Conservation (phyloP, 2,113 vertebrate genomes). For the Parus major region DNA sequence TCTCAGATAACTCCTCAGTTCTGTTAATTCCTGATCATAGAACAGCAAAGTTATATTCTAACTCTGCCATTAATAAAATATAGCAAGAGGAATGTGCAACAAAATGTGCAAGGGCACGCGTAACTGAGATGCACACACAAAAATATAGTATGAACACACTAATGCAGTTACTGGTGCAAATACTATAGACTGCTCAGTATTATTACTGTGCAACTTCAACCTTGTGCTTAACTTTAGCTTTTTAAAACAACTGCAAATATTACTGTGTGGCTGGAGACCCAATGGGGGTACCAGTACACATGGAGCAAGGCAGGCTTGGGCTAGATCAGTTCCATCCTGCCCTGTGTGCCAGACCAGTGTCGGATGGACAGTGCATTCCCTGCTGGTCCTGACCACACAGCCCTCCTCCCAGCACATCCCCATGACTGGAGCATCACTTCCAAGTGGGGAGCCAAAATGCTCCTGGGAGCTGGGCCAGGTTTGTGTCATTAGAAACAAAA, state of each 20-base stretch:
- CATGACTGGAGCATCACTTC: fast-evolving
- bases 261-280: neutral
- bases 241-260: neutral
- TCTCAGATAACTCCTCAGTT: neutral
- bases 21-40: neutral
- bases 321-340: fast-evolving
- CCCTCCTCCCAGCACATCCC: neutral
- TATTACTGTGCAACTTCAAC: neutral
- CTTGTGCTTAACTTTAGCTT: neutral
- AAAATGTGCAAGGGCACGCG: fast-evolving
- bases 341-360: neutral
- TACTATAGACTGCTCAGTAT: neutral
- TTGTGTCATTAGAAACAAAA: slow-evolving; percentile 39
- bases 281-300: fast-evolving
- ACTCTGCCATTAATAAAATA: neutral
- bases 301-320: neutral
- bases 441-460: neutral
- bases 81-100: neutral
- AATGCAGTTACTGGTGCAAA: neutral
- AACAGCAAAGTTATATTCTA: neutral
- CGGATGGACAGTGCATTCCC: fast-evolving
- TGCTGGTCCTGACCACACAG: fast-evolving
- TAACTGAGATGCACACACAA: neutral
- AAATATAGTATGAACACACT: neutral
- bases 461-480: slow-evolving; percentile 13